Base-by-base conservation (phyloP, 2,113 vertebrate species). In the Clupea harengus region DNA sequence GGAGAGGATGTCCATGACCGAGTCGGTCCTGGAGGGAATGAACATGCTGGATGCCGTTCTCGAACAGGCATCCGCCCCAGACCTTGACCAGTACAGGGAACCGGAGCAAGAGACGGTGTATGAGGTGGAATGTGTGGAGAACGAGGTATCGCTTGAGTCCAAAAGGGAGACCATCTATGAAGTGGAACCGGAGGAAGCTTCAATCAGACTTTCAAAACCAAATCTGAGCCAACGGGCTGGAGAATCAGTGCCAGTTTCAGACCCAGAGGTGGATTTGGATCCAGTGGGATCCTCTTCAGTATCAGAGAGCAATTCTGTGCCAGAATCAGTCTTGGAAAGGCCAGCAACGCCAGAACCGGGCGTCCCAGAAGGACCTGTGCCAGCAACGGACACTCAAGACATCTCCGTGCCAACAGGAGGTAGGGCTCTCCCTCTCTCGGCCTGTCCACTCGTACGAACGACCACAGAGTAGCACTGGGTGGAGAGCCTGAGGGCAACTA, bases 11-110 rank as follows among this genome's bases (percentile, higher is more conserved):
- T 78, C 72, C 28, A 78, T 78, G 72, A 78, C 72, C 28, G 72
- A 78, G 32, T 78, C 72, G 11, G 72, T 78, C 28, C 72, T 78
- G 72, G 72, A 78, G 72, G 72, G 72, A 78, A 78, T 78, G 72
- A 78, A 78, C 72, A 78, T 78, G 72, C 11, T 78, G 13, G 72
- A 78, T 5, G 72, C 32, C 15, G 72, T 78, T 78, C 72, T 78
- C 11, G 72, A 39, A 18, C 72, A 78, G 32, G 72, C 72, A 4
- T 78, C 72, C 28, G 11, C 28, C 72, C 28, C 72, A 18, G 72
- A 78, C 15, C 2, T 78, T 11, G 72, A 78, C 72, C 72, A 39
- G 72, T 13, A 5, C 28, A 78, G 11, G 72, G 72, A 78, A 78
- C 72, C 72, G 13, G 72, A 78, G 25, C 72, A 78, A 13, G 72